A percentile compares a stretch with the other conserved stretches of the same genome.
Evolutionary conservation across 2,113 vertebrate species (phyloP).

Genomic region (Sebastes fasciatus): DNA sequence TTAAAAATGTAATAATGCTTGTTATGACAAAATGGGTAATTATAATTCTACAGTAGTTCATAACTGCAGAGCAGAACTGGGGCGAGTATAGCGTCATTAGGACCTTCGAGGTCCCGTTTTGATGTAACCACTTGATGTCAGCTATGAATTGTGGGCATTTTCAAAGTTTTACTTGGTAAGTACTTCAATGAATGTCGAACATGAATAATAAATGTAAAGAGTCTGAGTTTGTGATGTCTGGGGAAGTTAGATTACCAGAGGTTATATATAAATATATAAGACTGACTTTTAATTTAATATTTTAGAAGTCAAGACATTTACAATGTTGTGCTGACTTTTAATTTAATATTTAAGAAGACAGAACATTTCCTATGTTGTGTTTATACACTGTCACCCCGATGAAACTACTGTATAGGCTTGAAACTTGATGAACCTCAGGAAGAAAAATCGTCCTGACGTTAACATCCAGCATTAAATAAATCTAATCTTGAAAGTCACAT

Average conservation of each 20-base stretch:
- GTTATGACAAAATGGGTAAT: constrained; percentile 44
- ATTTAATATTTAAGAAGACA: neutral
- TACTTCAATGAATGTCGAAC: constrained; percentile 69
- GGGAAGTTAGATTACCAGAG: constrained; percentile 44
- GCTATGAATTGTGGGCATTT: constrained; percentile 71
- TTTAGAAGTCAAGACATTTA: neutral
- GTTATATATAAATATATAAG: constrained; percentile 29
- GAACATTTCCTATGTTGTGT: neutral
- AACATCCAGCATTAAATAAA: constrained; percentile 21
- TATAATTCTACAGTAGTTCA: constrained; percentile 37
- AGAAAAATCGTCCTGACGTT: constrained; percentile 12
- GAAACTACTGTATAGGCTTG: neutral
- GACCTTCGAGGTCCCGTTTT: constrained; percentile 78
- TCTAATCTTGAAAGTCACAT: constrained; percentile 25
- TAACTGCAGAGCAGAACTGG: constrained; percentile 56
- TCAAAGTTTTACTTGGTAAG: constrained; percentile 64
- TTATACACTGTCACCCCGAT: neutral
- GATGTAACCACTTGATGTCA: constrained; percentile 75
- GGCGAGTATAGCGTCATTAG: constrained; percentile 69
- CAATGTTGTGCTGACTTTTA: neutral
- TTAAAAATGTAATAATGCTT: constrained; percentile 29
- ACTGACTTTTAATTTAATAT: constrained; percentile 12
- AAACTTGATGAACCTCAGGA: constrained; percentile 1
- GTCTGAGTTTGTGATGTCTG: constrained; percentile 53
- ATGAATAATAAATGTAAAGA: constrained; percentile 75